Percentiles rank a stretch among this genome's conserved stretches.
Evolutionary conservation across 2,113 vertebrate species (phyloP).

Genomic region (Miniopterus natalensis): DNA sequence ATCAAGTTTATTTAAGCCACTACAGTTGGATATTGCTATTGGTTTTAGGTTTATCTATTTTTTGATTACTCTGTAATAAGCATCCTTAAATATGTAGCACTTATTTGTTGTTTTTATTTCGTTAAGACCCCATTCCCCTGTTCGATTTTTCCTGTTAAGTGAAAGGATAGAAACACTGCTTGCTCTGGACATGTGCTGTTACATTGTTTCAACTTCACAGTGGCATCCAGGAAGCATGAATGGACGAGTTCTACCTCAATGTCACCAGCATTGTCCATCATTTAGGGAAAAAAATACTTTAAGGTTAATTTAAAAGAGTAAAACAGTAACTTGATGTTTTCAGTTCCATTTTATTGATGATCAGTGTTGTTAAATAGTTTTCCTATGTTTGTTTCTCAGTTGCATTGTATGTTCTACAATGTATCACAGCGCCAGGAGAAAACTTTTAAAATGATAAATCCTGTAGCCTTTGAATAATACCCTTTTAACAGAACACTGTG

Average conservation of each 20-base stretch:
- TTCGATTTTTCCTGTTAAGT: neutral
- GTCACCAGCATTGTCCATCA: neutral
- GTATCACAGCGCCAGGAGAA: neutral
- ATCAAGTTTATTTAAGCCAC: neutral
- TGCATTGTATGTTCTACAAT: neutral
- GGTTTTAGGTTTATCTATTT: neutral
- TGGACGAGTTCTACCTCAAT: neutral
- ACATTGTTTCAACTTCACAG: neutral
- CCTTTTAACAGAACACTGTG: neutral
- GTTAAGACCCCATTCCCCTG: neutral
- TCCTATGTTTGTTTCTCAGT: neutral
- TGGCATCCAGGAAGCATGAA: neutral
- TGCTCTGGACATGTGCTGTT: neutral
- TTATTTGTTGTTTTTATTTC: neutral
- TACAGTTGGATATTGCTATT: neutral
- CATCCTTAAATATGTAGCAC: neutral
- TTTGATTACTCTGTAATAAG: neutral
- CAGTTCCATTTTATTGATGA: neutral
- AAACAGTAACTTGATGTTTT: neutral
- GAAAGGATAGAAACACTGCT: neutral
- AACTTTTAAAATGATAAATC: neutral
- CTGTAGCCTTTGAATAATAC: neutral
- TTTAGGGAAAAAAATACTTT: neutral
- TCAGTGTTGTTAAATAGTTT: neutral
- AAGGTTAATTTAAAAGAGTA: neutral